Evolutionary conservation across 2,888 invertebrate species (phyloP), one percentile per base, ranked within the genome.

Genomic region (Xanthorhoe spadicearia): DNA sequence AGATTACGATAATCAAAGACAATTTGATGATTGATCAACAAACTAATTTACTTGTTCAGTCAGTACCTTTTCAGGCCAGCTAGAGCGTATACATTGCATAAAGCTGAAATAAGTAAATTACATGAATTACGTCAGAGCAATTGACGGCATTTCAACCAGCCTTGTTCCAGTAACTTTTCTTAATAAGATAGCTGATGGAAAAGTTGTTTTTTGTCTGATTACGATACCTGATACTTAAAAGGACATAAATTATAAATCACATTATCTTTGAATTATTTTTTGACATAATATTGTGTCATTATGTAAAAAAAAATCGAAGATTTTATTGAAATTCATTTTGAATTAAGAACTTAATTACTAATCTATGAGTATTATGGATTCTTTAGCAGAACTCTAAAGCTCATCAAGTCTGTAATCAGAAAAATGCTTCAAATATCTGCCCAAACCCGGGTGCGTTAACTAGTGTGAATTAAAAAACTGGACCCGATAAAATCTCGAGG

Each of bases 401-500:
- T 28, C 3, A 28, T 28, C 2, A 28, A 28, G 2, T 28, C 2
- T 28, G 2, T 28, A 28, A 28, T 4, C 28, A 2, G 32, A 32
- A 32, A 32, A 32, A 32, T 32, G 7, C 32, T 7, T 32, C 32
- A 32, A 32, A 32, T 32, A 7, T 32, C 32, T 32, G 7, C 32
- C 0, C 32, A 7, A 32, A 32, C 32, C 32, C 32, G 32, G 8
- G 32, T 7, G 2, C 2, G 32, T 4, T 7, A 32, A 7, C 32
- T 32, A 32, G 32, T 32, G 32, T 32, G 32, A 32, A 2, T 4
- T 32, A 43, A 56, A 18, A 38, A 59, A 63, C 48, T 57, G 57
- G 53, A 53, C 50, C 32, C 55, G 55, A 59, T 64, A 51, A 59
- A 17, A 58, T 49, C 51, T 46, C 54, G 28, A 60, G 67, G 67